Base-by-base conservation (phyloP, 2,888 invertebrate species). In the Cephonodes hylas region DNA sequence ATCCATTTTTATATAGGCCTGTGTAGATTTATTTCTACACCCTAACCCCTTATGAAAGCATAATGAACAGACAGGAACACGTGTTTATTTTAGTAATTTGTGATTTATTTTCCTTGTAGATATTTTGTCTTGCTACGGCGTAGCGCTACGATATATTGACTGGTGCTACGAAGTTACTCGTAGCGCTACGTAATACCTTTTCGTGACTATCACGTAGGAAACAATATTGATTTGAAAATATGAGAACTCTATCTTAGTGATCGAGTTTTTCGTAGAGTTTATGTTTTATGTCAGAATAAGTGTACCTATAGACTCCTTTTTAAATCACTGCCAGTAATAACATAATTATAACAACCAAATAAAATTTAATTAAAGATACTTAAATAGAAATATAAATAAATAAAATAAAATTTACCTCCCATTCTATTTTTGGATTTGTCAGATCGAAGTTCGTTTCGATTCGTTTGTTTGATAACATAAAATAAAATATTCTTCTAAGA, bases 61-160 rank as follows among this genome's bases (percentile, higher is more conserved):
- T 53, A 53, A 10, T 31, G 31, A 4, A 53, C 4, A 53, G 53
- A 53, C 53, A 31, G 18, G 53, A 53, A 10, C 53, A 53, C 31
- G 53, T 53, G 53, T 53, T 53, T 31, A 53, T 53, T 53, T 31
- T 31, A 27, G 53, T 53, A 53, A 53, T 53, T 31, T 53, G 31
- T 53, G 31, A 53, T 53, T 53, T 53, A 53, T 53, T 53, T 27
- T 15, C 53, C 53, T 15, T 5, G 53, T 53, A 53, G 53, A 27
- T 31, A 31, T 53, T 53, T 53, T 53, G 20, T 53, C 53, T 48
- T 31, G 31, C 53, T 53, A 31, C 53, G 53, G 10, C 31, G 27
- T 53, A 53, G 31, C 31, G 31, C 31, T 53, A 31, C 53, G 53
- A 53, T 10, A 27, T 53, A 53, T 53, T 53, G 53, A 31, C 53